Evolutionary conservation across 2,888 invertebrate species (phyloP).

Genomic region (Lepidochrysops patricia): DNA sequence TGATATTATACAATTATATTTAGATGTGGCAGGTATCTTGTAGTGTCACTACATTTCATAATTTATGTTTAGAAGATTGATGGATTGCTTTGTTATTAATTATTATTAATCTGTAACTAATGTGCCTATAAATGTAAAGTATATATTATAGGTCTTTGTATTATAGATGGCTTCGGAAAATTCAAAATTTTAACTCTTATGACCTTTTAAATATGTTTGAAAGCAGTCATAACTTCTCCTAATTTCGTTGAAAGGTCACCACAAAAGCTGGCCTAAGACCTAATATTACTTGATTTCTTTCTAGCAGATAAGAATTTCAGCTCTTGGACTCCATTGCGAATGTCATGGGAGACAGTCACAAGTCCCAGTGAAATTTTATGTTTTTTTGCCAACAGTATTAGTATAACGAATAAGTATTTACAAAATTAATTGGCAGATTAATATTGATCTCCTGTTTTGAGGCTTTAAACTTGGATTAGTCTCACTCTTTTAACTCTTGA

Average conservation of each 20-base stretch:
- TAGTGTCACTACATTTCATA: slow-evolving; percentile 50
- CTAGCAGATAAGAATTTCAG: slow-evolving; percentile 48
- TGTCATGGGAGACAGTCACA: slow-evolving; percentile 36
- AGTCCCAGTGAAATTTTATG: slow-evolving; percentile 59
- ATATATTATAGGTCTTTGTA: slow-evolving; percentile 61
- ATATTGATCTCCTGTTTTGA: slow-evolving; percentile 53
- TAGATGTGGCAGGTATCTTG: slow-evolving; percentile 57
- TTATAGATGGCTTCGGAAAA: slow-evolving; percentile 54
- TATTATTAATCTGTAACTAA: slow-evolving; percentile 58
- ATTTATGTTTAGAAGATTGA: slow-evolving; percentile 66
- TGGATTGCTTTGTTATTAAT: slow-evolving; percentile 55
- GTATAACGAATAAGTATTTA: slow-evolving; percentile 53
- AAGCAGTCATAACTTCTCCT: slow-evolving; percentile 28
- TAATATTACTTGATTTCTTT: slow-evolving; percentile 44
- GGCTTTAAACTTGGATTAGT: slow-evolving; percentile 50
- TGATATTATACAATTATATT: slow-evolving; percentile 45
- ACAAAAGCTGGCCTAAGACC: slow-evolving; percentile 56
- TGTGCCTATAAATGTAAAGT: slow-evolving; percentile 73
- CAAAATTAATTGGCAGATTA: slow-evolving; percentile 53
- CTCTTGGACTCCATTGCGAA: slow-evolving; percentile 48
- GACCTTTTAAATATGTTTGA: slow-evolving; percentile 28
- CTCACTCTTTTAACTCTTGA: slow-evolving; percentile 48
- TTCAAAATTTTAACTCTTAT: slow-evolving; percentile 50
- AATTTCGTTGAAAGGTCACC: slow-evolving; percentile 37
- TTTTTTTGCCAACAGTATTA: slow-evolving; percentile 69